Percentiles rank a stretch among this genome's conserved stretches.
phyloP scores from a whole-genome alignment of 2,113 vertebrate genomes.

The Sylvia atricapilla region DNA sequence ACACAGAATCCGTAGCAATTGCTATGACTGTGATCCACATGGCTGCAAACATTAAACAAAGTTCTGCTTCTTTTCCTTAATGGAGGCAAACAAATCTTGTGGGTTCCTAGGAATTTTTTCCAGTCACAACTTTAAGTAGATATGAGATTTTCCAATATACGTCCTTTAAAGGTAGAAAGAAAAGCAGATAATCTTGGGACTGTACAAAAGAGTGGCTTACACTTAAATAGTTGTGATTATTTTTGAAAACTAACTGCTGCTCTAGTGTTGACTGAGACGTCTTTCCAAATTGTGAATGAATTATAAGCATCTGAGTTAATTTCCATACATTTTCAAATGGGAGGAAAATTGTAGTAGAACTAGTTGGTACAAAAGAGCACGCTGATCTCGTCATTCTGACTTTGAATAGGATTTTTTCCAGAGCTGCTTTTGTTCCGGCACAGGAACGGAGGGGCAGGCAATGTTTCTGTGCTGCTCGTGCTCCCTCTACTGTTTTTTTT shows the following conservation, averaged over 20 bases:
- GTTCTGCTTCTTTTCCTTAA: not conserved
- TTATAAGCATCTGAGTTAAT: not conserved
- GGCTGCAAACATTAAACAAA: not conserved
- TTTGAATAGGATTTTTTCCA: not conserved
- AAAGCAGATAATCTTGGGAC: not conserved
- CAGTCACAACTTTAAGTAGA: not conserved
- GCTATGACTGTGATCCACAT: not conserved
- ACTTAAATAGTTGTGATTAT: not conserved
- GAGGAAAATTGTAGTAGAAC: not conserved
- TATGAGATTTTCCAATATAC: not conserved
- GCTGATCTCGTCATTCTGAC: not conserved
- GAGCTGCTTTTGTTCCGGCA: not conserved
- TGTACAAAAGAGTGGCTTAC: not conserved
- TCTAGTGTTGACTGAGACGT: not conserved
- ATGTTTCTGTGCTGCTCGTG: not conserved
- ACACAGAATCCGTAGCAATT: not conserved
- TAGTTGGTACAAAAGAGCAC: not conserved
- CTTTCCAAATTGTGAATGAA: not conserved
- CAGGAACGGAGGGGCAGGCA: not conserved
- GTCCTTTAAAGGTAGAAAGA: not conserved
- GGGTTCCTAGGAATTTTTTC: not conserved
- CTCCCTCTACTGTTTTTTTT: constrained; percentile 18
- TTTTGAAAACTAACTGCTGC: not conserved
- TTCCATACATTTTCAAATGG: not conserved
- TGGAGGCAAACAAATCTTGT: not conserved